Conservation (phyloP, 1,140 invertebrate species). For the Tetranychus cinnabarinus region DNA sequence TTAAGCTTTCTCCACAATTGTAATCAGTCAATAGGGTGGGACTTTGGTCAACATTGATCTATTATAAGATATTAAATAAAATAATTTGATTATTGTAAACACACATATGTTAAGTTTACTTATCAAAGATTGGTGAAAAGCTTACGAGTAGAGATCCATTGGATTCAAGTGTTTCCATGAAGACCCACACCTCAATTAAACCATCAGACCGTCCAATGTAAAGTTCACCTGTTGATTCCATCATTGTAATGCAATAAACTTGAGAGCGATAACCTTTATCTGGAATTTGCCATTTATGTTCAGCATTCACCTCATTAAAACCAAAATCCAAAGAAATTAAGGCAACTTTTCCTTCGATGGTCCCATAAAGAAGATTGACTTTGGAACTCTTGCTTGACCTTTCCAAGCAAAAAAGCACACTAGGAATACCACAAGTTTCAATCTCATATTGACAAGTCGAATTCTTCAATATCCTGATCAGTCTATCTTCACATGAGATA, state of each 20-base stretch:
- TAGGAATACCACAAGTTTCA: conserved; percentile 12
- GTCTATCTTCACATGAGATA: conserved; percentile 45
- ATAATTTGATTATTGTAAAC: neutral
- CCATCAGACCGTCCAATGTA: conserved; percentile 9
- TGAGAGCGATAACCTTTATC: neutral
- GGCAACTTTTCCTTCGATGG: conserved; percentile 50
- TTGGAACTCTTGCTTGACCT: neutral
- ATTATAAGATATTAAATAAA: neutral
- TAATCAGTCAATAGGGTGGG: conserved; percentile 18
- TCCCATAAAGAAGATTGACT: conserved; percentile 26
- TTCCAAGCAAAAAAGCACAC: neutral
- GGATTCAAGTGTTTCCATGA: neutral
- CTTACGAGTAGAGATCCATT: neutral
- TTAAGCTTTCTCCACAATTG: conserved; percentile 59
- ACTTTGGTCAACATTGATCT: neutral
- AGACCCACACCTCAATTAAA: conserved; percentile 2
- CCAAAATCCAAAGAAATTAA: conserved; percentile 24
- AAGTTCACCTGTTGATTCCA: conserved; percentile 1
- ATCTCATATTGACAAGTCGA: conserved; percentile 14
- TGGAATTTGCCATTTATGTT: conserved; percentile 22
- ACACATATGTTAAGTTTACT: neutral
- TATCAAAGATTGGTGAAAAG: neutral
- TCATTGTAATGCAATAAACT: conserved; percentile 2
- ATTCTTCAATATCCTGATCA: conserved; percentile 35
- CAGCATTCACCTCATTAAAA: conserved; percentile 6